Conservation (phyloP, 2,888 invertebrate species). For the Scaeva pyrastri region DNA sequence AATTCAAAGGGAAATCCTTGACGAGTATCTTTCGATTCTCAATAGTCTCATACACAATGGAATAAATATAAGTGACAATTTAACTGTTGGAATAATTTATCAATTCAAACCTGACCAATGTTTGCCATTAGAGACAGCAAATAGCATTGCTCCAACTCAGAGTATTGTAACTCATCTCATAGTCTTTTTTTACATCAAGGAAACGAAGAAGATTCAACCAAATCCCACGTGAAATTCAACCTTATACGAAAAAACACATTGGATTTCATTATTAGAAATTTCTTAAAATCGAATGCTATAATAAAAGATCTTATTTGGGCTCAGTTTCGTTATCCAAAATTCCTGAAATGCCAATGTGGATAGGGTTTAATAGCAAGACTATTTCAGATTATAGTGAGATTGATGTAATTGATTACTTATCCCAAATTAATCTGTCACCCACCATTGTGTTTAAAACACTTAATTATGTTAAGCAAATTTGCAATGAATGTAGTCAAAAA, state of each 20-base stretch:
- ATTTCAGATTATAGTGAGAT: slow-evolving; percentile 1
- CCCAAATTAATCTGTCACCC: slow-evolving; percentile 30
- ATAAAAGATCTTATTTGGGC: slow-evolving; percentile 16
- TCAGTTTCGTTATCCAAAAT: not conserved
- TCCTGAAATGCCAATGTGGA: slow-evolving; percentile 20
- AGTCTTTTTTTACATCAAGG: not conserved
- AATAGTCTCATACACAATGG: no score
- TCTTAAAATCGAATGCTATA: not conserved
- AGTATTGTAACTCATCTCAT: not conserved
- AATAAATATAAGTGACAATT: slow-evolving; percentile 57
- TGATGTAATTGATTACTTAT: slow-evolving; percentile 7
- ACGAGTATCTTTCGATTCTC: no score
- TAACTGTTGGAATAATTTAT: slow-evolving; percentile 42
- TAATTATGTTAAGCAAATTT: not conserved
- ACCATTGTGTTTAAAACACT: slow-evolving; percentile 11
- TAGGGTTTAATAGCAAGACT: slow-evolving; percentile 12
- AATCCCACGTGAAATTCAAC: no score
- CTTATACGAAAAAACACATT: not conserved
- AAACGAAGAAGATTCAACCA: slow-evolving; percentile 30
- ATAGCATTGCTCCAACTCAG: not conserved
- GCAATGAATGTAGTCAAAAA: not conserved
- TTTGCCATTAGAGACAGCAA: not conserved
- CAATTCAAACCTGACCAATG: not conserved
- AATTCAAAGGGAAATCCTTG: no score
- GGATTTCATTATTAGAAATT: not conserved